phyloP scores from a whole-genome alignment of 2,113 vertebrate genomes.

The Epinephelus fuscoguttatus region DNA sequence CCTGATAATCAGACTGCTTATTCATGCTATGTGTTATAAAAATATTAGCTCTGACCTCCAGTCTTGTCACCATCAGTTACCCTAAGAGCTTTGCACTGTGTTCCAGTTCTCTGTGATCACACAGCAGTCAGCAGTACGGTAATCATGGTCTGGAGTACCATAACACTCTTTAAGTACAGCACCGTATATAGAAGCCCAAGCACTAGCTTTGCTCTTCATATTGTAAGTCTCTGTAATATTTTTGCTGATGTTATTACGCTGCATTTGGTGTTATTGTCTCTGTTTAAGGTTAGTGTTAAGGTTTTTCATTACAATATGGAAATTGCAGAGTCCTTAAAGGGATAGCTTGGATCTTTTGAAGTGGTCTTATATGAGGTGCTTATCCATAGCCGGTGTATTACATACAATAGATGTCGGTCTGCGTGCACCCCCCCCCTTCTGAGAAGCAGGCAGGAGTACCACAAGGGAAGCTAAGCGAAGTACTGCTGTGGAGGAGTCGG shows the following conservation, averaged over 20 bases:
- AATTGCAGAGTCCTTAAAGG: too few relatives aligned
- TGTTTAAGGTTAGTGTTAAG: not conserved
- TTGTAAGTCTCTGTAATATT: not conserved
- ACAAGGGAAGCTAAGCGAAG: too few relatives aligned
- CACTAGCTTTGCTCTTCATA: not conserved
- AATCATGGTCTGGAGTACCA: not conserved
- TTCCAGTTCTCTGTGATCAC: not conserved
- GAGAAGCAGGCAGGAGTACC: too few relatives aligned
- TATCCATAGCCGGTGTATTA: too few relatives aligned
- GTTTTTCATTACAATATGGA: too few relatives aligned
- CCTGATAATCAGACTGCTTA: conserved; percentile 22
- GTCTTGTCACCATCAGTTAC: conserved; percentile 14
- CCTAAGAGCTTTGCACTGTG: conserved; percentile 1
- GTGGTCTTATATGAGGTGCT: too few relatives aligned
- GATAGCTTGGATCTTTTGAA: too few relatives aligned
- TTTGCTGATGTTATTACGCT: not conserved
- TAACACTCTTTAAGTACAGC: not conserved
- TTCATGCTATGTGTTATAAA: conserved; percentile 24
- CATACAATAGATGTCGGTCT: too few relatives aligned
- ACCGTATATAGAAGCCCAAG: not conserved
- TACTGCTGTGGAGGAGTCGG: too few relatives aligned
- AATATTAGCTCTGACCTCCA: conserved; percentile 9
- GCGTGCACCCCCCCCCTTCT: too few relatives aligned
- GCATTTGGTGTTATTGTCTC: too few relatives aligned
- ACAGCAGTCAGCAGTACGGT: not conserved